Evolutionary conservation across 2,113 vertebrate genomes (phyloP).

Genomic region (Ursus arctos): DNA sequence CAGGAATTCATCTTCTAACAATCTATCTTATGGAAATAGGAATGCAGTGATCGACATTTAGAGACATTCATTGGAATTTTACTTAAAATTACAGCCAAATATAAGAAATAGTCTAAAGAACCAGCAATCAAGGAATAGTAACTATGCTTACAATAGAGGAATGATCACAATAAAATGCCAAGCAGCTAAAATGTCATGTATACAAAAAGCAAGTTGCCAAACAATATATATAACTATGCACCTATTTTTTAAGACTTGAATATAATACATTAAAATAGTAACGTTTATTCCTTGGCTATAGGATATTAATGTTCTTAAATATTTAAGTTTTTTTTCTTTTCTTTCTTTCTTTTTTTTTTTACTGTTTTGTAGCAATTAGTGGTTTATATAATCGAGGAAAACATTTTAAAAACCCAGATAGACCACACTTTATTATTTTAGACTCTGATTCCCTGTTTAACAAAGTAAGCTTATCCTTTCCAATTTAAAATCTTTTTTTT

Average conservation of each 20-base stretch:
- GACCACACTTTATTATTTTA: not conserved
- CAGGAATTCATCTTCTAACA: not conserved
- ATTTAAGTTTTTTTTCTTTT: not conserved
- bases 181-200: not conserved
- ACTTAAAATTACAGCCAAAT: not conserved
- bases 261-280: not conserved
- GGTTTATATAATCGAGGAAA: not conserved
- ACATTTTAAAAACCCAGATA: not conserved
- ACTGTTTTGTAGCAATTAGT: not conserved
- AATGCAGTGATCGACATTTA: not conserved
- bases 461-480: not conserved
- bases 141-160: not conserved
- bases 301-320: not conserved
- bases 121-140: not conserved
- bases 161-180: not conserved
- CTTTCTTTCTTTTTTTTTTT: not conserved
- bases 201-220: not conserved
- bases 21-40: not conserved
- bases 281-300: not conserved
- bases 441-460: not conserved
- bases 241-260: not conserved
- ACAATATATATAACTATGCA: not conserved
- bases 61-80: not conserved
- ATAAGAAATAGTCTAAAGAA: slow-evolving; percentile 26
- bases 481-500: not conserved